These are phyloP conservation scores for Mionectes macconnelli DNA, from an alignment of 2,113 vertebrate species.

Conservation along the genomic window DNA sequence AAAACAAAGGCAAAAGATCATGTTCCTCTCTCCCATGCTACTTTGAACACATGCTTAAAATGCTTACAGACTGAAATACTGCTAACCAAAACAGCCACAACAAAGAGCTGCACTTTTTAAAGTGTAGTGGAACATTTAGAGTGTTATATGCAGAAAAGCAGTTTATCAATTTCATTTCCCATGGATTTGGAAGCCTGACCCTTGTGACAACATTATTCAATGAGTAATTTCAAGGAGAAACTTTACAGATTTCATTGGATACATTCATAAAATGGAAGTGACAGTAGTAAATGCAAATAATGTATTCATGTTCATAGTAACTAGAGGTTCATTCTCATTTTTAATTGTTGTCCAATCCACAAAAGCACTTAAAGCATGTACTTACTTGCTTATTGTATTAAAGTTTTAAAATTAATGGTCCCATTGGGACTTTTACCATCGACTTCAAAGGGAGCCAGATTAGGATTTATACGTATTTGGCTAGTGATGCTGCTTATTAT, in stretches of 20 bases:
- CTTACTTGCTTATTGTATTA: conserved; percentile 27
- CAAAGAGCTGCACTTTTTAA: not conserved
- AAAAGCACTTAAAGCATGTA: conserved; percentile 18
- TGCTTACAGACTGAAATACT: not conserved
- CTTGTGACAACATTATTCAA: not conserved
- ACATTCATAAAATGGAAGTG: not conserved
- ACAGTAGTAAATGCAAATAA: not conserved
- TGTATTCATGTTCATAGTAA: not conserved
- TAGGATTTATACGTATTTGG: conserved; percentile 31
- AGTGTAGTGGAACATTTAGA: not conserved
- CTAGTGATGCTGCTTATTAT: not conserved
- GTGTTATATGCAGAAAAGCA: not conserved
- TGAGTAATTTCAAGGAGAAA: not conserved
- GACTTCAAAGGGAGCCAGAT: conserved; percentile 48
- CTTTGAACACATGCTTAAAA: conserved; percentile 34
- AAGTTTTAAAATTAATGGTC: conserved; percentile 25
- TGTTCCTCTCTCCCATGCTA: not conserved
- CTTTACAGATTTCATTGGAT: not conserved
- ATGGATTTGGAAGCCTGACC: not conserved
- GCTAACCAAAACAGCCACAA: conserved; percentile 8
- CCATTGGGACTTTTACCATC: not conserved
- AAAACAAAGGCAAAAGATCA: conserved; percentile 14
- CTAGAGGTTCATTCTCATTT: not conserved
- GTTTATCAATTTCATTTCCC: not conserved
- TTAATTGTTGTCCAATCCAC: conserved; percentile 20